Evolutionary conservation across 2,888 invertebrate genomes (phyloP), one percentile per base, ranked within the genome.

Genomic region (Amaurobius ferox): DNA sequence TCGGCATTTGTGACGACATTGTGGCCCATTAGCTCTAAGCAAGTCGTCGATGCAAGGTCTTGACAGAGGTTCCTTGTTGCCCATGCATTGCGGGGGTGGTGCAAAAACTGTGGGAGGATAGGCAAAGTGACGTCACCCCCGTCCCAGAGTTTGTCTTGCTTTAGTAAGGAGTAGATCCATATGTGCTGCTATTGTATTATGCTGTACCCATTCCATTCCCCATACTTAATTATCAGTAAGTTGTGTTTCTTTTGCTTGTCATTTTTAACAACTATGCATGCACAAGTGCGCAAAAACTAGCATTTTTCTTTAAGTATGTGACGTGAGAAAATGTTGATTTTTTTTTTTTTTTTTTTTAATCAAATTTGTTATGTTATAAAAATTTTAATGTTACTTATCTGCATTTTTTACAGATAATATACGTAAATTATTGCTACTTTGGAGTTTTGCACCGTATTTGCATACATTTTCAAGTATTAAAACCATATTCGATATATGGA

Each of bases 191-290:
- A 70, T 28, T 26, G 78, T 68, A 86, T 86, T 86, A 86, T 86
- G 85, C 71, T 86, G 78, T 86, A 86, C 79, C 85, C 85, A 35
- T 86, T 86, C 77, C 85, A 86, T 66, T 86, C 85, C n/a, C 85
- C 85, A 23, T 79, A 72, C 7, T 39, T 86, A 48, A 86, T 86
- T 35, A 61, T 73, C 61, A 86, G 85, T 86, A 86, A 86, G 85
- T 86, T 66, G 29, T 66, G 11, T 66, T 30, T 66, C 9, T 30
- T 66, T 30, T 66, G 29, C 19, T 66, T 66, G 29, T n/a, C n/a
- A n/a, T n/a, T n/a, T n/a, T n/a, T n/a, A n/a, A 16, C 11, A 16
- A 30, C 30, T 28, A 28, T 28, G 30, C 30, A n/a, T n/a, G n/a
- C n/a, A n/a, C n/a, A n/a, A n/a, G n/a, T n/a, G n/a, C n/a, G n/a